A percentile compares a stretch with the other conserved stretches of the same genome.
Conservation (phyloP, 2,888 invertebrate genomes). For the Synanthedon myopaeformis region DNA sequence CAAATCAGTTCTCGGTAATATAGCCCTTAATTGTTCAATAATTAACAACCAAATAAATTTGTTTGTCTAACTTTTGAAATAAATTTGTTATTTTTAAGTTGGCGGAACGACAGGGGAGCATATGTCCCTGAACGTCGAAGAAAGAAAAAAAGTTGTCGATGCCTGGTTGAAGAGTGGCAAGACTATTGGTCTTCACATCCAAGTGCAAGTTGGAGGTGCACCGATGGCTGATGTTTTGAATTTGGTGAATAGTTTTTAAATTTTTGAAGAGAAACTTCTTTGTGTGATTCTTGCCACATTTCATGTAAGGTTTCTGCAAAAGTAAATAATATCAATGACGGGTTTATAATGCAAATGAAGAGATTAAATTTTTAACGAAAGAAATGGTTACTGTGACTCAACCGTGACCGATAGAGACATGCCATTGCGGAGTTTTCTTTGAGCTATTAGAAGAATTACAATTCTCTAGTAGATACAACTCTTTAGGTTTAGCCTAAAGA, state of each 20-base stretch:
- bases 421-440: no score
- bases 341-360: no score
- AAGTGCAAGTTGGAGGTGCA: slow-evolving; percentile 83
- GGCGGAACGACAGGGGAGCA: slow-evolving; percentile 89
- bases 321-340: background rate
- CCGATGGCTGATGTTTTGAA: slow-evolving; percentile 78
- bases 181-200: slow-evolving; percentile 72
- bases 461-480: no score
- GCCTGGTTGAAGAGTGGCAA: slow-evolving; percentile 75
- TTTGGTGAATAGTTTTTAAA: slow-evolving; percentile 54
- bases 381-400: no score
- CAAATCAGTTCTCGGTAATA: slow-evolving; percentile 76
- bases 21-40: no score
- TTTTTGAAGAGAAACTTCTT: background rate
- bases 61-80: background rate
- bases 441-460: no score
- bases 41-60: no score
- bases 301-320: no score
- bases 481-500: no score
- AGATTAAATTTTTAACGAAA: no score
- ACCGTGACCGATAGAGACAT: no score
- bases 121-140: slow-evolving; percentile 74
- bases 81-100: slow-evolving; percentile 55
- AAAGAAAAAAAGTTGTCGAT: slow-evolving; percentile 78
- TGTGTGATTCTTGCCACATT: no score